A percentile compares a stretch with the other conserved stretches of the same genome.
Conservation (phyloP, 2,888 invertebrate species). For the Plagodis pulveraria region DNA sequence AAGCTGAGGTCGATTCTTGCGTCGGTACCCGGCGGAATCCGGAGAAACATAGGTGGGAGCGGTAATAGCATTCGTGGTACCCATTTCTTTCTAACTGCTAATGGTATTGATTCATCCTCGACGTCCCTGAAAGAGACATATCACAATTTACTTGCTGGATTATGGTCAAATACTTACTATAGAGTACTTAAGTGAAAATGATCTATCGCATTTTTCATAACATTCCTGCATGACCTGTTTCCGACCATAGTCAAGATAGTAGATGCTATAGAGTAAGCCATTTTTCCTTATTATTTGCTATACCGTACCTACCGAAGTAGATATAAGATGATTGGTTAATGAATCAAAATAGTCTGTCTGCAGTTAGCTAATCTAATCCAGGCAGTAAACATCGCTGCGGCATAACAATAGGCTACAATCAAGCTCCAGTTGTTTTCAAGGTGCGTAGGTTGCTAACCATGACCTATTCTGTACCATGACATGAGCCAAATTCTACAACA, state of each 20-base stretch:
- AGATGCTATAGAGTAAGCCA: too few relatives aligned
- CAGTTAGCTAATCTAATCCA: constrained; percentile 20
- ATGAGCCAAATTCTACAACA: neutral
- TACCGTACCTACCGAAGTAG: too few relatives aligned
- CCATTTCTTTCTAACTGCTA: constrained; percentile 87
- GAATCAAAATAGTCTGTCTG: constrained; percentile 17
- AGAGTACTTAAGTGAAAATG: too few relatives aligned
- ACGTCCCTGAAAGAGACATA: constrained; percentile 60
- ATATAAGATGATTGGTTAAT: constrained; percentile 9
- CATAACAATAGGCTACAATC: constrained; percentile 31
- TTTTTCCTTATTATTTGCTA: too few relatives aligned
- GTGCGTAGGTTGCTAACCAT: constrained; percentile 20
- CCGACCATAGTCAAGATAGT: too few relatives aligned
- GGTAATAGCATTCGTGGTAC: constrained; percentile 91
- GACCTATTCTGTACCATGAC: constrained; percentile 17
- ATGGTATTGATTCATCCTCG: constrained; percentile 73
- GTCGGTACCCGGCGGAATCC: constrained; percentile 84
- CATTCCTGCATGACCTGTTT: too few relatives aligned
- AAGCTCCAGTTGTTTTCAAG: constrained; percentile 34
- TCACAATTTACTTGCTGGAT: neutral
- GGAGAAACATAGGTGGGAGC: constrained; percentile 91
- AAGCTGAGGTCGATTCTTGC: constrained; percentile 75
- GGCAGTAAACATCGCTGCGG: constrained; percentile 20
- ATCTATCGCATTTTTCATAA: too few relatives aligned
- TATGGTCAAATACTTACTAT: too few relatives aligned